Evolutionary conservation across 2,113 vertebrate genomes (phyloP), one percentile per base, ranked within the genome.

Genomic region (Hirundichthys speculiger): DNA sequence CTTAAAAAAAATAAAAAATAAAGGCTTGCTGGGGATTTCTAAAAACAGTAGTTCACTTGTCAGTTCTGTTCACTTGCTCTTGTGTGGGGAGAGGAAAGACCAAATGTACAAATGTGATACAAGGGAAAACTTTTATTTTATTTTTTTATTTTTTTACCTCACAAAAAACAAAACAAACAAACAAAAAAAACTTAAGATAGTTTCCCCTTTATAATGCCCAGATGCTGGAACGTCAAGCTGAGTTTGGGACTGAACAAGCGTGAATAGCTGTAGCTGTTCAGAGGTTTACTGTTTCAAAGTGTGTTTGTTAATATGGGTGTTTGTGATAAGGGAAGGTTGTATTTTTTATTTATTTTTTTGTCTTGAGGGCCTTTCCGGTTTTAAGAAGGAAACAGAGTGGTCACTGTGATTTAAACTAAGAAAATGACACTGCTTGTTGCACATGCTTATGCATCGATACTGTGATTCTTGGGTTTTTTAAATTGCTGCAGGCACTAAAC

Each of bases 401-500:
- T 82, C 78, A 75, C 42, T 77, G 59, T 64, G 75, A 83, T 84
- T n/a, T 73, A 69, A 46, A 65, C 79, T 57, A 16, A n/a, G 54
- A 64, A 82, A 77, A 72, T 45, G 20, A 75, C 62, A 76, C 82
- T 65, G 74, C 61, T 75, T 34, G 69, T 79, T 78, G 56, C 76
- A 69, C 73, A 49, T 81, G 69, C 69, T 55, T 73, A 43, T 73
- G 71, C 70, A 67, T 67, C 83, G 79, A 84, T 88, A 80, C 68
- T 58, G 71, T 72, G 80, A 64, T 65, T 66, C 80, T 84, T 86
- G 74, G 72, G 70, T 78, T 77, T 73, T 65, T 57, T 67, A 84
- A 82, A 87, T 87, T 88, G 73, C 73, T 66, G n/a, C n/a, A 46
- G 69, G 83, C 67, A 79, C 30, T 64, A 63, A 76, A 71, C 56